Base-by-base conservation (phyloP, 2,113 vertebrate genomes). In the Nothoprocta perdicaria region DNA sequence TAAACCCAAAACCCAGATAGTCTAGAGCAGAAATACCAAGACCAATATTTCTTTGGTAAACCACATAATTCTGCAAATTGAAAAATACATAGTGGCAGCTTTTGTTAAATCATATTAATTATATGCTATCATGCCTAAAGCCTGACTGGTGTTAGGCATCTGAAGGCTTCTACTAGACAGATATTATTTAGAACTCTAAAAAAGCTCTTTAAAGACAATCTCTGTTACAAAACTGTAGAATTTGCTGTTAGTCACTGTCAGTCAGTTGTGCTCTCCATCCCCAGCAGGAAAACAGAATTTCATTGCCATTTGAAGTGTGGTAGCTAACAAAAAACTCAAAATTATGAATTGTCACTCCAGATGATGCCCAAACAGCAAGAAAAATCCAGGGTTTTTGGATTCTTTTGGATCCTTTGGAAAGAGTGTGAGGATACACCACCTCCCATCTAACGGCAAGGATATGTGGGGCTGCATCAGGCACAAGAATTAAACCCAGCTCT, bases 21-120 rank as follows among this genome's bases (percentile, higher is more conserved):
- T 6, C 24, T 68, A 73, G 55, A 55, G 80, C 76, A 89, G 52
- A 95, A 95, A 92, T 85, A 93, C 29, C 53, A 57, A 57, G 53
- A 31, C 53, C 29, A 31, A 31, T 66, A 22, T 55, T 92, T 94
- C 71, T 95, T 93, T 89, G 84, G 72, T 87, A 89, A 94, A 89
- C 87, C 52, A 40, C 10, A 40, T 57, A 80, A 92, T 26, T 41
- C 38, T 80, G 57, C 79, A 91, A 92, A 94, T 53, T 89, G 58
- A 91, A 93, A 89, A 81, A 87, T 31, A 85, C 48, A 61, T 29
- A 8, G 8, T 80, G 94, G 95, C 67, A 92, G 73, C 57, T 96
- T 95, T 82, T 92, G n/a, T 94, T 94, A 88, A 57, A 68, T 90
- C 81, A 90, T 86, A 81, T 74, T 95, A 86, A 95, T 95, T 83